These are phyloP conservation scores for Glyphotaelius pellucidus DNA, from an alignment of 2,888 invertebrate genomes.

Conservation along the genomic window DNA sequence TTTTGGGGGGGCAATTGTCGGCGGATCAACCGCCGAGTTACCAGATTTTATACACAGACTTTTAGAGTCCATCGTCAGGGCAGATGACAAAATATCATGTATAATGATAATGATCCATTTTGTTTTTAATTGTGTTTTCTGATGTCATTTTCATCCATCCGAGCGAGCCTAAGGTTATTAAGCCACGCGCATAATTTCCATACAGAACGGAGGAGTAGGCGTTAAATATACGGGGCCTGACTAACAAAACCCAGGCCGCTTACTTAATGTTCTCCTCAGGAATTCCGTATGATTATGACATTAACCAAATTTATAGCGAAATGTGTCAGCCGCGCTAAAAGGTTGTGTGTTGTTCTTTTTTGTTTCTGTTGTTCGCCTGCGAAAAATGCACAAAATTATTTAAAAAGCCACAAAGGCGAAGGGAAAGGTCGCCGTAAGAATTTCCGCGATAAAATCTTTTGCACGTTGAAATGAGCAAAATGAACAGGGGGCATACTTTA, in stretches of 20 bases:
- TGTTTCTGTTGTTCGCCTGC: constrained; percentile 18
- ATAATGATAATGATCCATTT: background rate
- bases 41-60: too few species aligned
- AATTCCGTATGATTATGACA: constrained; percentile 56
- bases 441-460: constrained; percentile 41
- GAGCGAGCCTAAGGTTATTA: constrained; percentile 26
- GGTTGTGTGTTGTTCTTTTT: constrained; percentile 23
- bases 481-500: constrained; percentile 8
- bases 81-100: background rate
- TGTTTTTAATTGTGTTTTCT: background rate
- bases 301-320: constrained; percentile 53
- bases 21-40: too few species aligned
- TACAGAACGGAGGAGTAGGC: constrained; percentile 27
- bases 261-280: constrained; percentile 34
- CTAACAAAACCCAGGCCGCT: background rate
- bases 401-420: constrained; percentile 11
- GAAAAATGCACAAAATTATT: constrained; percentile 28
- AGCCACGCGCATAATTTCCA: constrained; percentile 46
- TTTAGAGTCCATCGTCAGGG: background rate
- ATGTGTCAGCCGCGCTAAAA: constrained; percentile 27
- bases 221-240: constrained; percentile 15
- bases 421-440: constrained; percentile 33
- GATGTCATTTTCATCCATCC: background rate
- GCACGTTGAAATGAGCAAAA: constrained; percentile 6
- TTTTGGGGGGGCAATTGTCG: too few species aligned